phyloP scores from a whole-genome alignment of 2,113 vertebrate genomes.

The Cinclus mexicanus region DNA sequence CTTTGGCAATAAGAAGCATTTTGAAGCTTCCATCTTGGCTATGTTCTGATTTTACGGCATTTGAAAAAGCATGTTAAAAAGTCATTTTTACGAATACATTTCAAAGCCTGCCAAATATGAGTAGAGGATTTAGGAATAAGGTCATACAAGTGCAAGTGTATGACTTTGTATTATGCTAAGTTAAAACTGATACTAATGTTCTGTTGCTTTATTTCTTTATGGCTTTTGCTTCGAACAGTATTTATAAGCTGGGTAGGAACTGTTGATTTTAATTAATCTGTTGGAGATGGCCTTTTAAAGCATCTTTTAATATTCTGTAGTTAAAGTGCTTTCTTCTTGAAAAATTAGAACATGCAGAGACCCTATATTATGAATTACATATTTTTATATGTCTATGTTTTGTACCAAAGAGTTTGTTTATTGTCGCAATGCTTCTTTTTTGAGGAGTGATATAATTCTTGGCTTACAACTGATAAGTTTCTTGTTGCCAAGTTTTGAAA shows the following conservation, averaged over 20 bases:
- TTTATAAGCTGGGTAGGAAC: slow-evolving; percentile 14
- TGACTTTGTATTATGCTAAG: neutral
- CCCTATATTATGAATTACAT: neutral
- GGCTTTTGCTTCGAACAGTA: slow-evolving; percentile 34
- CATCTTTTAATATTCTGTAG: slow-evolving; percentile 8
- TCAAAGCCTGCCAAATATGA: slow-evolving; percentile 12
- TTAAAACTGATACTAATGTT: neutral
- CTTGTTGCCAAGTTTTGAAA: slow-evolving; percentile 67
- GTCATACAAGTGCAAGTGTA: slow-evolving; percentile 21
- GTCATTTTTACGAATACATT: neutral
- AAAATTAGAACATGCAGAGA: neutral
- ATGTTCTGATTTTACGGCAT: neutral
- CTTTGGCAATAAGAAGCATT: slow-evolving; percentile 68
- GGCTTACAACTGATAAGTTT: slow-evolving; percentile 35
- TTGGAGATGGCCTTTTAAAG: slow-evolving; percentile 30
- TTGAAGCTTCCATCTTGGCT: slow-evolving; percentile 56
- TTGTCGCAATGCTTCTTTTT: slow-evolving; percentile 46
- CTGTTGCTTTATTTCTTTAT: slow-evolving; percentile 18
- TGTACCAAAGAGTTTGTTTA: slow-evolving; percentile 44
- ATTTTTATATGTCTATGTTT: slow-evolving; percentile 54
- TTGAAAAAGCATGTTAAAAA: slow-evolving; percentile 50
- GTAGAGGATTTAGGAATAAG: slow-evolving; percentile 3
- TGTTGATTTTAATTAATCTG: neutral
- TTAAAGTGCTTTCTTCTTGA: slow-evolving; percentile 10
- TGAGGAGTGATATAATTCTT: slow-evolving; percentile 33